Conservation (phyloP, 2,888 invertebrate species). For the Ichneumon xanthorius region DNA sequence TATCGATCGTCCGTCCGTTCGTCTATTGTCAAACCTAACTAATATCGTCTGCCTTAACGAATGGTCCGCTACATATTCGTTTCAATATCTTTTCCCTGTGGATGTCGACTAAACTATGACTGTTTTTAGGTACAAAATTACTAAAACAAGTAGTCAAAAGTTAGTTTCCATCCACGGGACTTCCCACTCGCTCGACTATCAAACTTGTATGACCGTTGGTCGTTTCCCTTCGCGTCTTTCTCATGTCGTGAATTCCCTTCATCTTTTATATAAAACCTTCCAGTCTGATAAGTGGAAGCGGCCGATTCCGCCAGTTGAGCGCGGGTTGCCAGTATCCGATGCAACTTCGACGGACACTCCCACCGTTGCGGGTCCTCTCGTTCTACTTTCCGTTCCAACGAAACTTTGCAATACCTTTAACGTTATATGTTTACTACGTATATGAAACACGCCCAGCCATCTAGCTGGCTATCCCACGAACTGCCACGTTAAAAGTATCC, state of each 20-base stretch:
- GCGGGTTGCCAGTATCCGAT: constrained; percentile 20
- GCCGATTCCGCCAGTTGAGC: background rate
- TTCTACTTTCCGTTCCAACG: constrained; percentile 14
- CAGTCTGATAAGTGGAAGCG: constrained; percentile 5
- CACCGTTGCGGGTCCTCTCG: background rate
- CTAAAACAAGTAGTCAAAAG: background rate
- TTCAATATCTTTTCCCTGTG: background rate
- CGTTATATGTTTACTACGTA: constrained; percentile 12
- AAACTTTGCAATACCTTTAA: constrained; percentile 43
- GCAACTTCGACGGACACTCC: constrained; percentile 15
- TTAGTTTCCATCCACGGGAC: background rate
- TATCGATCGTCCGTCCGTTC: too few relatives aligned
- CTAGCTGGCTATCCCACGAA: constrained; percentile 38
- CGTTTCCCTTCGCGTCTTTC: background rate
- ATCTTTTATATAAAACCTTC: background rate
- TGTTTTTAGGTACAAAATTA: background rate
- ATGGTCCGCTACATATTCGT: too few relatives aligned
- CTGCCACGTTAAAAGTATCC: constrained; percentile 56
- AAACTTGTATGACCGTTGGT: background rate
- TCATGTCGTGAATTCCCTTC: background rate
- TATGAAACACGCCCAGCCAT: constrained; percentile 1
- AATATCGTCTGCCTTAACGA: too few relatives aligned
- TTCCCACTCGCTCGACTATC: background rate
- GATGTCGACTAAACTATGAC: background rate
- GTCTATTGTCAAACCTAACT: too few relatives aligned